Percentiles rank a stretch among this genome's conserved stretches.
phyloP scores from a whole-genome alignment of 1,140 invertebrate species.

The Drosophila sucinea region DNA sequence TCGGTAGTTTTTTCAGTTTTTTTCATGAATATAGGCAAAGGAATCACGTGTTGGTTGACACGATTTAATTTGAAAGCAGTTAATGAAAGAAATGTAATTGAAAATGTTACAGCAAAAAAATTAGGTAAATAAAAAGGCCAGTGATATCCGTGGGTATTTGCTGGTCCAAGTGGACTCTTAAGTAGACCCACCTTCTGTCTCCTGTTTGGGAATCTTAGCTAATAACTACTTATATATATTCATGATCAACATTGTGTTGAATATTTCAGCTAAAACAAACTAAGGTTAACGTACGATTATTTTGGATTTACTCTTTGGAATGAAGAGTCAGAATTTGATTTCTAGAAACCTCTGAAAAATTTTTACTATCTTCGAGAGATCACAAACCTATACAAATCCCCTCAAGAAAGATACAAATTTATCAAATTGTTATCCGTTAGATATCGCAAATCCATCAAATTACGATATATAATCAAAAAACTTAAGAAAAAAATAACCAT shows the following conservation, averaged over 20 bases:
- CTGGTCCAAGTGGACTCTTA: no score
- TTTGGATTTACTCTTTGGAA: no score
- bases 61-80: constrained; percentile 24
- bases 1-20: constrained; percentile 24
- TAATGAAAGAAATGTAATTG: neutral
- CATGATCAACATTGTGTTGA: no score
- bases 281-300: no score
- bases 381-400: neutral
- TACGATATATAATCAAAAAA: neutral
- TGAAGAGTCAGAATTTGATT: neutral
- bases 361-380: neutral
- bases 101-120: neutral
- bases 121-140: neutral
- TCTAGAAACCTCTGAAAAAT: neutral
- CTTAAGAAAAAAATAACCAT: neutral
- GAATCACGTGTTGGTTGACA: constrained; percentile 58
- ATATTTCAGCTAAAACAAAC: no score
- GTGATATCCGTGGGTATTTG: neutral
- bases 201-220: no score
- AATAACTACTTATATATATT: no score
- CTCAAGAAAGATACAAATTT: neutral
- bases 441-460: constrained; percentile 2
- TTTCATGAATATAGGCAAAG: neutral
- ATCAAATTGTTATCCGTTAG: neutral
- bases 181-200: no score